Evolutionary conservation across 2,888 invertebrate genomes (phyloP).

Genomic region (Cheilosia soror): DNA sequence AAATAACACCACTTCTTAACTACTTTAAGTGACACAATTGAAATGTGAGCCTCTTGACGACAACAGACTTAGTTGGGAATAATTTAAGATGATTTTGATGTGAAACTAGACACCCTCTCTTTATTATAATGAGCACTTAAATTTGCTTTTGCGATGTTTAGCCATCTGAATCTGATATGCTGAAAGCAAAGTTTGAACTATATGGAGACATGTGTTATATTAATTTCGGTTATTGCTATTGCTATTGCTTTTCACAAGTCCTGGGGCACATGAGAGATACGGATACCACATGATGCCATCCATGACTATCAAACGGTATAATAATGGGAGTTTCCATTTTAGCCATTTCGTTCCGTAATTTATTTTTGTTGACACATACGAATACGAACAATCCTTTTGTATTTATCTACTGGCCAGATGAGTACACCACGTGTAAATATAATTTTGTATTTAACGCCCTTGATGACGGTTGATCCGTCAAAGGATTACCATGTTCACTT

Average conservation of each 20-base stretch:
- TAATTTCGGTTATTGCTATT: background rate
- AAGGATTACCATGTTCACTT: background rate
- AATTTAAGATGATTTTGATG: conserved; percentile 21
- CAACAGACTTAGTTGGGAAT: conserved; percentile 13
- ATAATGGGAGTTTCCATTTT: background rate
- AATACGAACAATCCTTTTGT: background rate
- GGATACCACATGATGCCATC: background rate
- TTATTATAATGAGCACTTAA: conserved; percentile 7
- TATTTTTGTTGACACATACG: background rate
- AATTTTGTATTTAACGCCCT: background rate
- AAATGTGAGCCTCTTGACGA: background rate
- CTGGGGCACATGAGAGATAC: background rate
- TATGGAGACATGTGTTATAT: conserved; percentile 11
- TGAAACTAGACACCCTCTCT: conserved; percentile 1
- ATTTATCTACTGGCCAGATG: background rate
- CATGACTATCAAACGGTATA: background rate
- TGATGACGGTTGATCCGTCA: background rate
- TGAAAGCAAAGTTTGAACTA: background rate
- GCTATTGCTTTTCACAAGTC: background rate
- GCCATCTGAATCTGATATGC: conserved; percentile 19
- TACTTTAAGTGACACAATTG: background rate
- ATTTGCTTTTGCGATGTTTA: conserved; percentile 1
- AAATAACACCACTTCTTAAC: background rate
- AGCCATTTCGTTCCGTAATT: background rate
- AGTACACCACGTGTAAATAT: background rate